phyloP scores from a whole-genome alignment of 1,140 invertebrate species.

The Belonocnema kinseyi region DNA sequence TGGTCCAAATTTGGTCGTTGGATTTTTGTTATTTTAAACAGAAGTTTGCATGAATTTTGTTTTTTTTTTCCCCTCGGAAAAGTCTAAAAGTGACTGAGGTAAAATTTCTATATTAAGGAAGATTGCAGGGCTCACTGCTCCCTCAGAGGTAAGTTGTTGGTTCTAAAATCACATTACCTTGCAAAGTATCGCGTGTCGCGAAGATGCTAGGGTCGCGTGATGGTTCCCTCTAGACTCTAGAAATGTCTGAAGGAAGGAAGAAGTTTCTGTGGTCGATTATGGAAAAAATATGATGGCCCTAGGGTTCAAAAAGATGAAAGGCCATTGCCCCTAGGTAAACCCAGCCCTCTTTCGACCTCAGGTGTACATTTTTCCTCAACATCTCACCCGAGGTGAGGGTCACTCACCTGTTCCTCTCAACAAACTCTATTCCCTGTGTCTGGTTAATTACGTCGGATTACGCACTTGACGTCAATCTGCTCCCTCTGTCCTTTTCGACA shows the following conservation, averaged over 20 bases:
- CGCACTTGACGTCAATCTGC: neutral
- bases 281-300: constrained; percentile 14
- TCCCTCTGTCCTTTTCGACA: neutral
- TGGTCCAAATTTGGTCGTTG: too few species aligned
- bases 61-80: too few species aligned
- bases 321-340: constrained; percentile 18
- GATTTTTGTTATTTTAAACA: too few species aligned
- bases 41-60: too few species aligned
- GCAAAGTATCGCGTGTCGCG: constrained; percentile 19
- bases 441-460: constrained; percentile 25
- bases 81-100: too few species aligned
- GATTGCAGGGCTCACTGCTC: too few species aligned
- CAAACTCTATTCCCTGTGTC: constrained; percentile 5
- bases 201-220: constrained; percentile 13
- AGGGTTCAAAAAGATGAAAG: neutral
- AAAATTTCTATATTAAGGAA: too few species aligned
- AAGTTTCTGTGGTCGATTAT: constrained; percentile 30
- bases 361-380: constrained; percentile 16
- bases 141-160: neutral
- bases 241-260: neutral
- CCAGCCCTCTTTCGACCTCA: constrained; percentile 22
- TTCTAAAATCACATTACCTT: neutral
- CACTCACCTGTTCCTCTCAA: constrained; percentile 8
- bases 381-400: constrained; percentile 22
- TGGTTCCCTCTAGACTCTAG: neutral